Percentiles rank a stretch among this genome's conserved stretches.
phyloP scores from a whole-genome alignment of 1,140 invertebrate species.

The Gryllus bimaculatus region DNA sequence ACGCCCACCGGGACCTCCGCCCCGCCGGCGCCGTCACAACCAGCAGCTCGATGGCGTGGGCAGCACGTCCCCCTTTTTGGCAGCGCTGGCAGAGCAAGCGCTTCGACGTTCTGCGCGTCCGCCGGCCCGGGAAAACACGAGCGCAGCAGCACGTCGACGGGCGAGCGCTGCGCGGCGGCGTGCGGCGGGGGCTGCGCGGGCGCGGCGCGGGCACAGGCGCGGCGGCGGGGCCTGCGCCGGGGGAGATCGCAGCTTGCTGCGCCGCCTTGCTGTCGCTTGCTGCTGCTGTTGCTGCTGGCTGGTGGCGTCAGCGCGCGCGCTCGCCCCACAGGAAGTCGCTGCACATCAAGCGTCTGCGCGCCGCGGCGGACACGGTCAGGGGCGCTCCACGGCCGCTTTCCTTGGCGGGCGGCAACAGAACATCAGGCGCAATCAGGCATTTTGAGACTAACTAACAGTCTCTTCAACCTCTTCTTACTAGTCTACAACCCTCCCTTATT shows the following conservation, averaged over 20 bases:
- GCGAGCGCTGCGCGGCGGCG: conserved; percentile 38
- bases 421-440: no score
- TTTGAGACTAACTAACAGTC: no score
- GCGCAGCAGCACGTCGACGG: conserved; percentile 61
- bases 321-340: not conserved
- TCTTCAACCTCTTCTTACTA: no score
- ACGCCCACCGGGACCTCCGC: not conserved
- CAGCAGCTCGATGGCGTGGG: conserved; percentile 83
- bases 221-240: not conserved
- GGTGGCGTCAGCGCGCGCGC: not conserved
- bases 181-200: conserved; percentile 20
- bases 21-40: conserved; percentile 39
- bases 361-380: not conserved
- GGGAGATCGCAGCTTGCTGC: conserved; percentile 61
- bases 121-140: conserved; percentile 81
- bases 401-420: no score
- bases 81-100: conserved; percentile 63
- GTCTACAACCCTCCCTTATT: no score
- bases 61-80: conserved; percentile 62
- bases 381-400: no score
- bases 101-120: conserved; percentile 59
- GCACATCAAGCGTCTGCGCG: conserved; percentile 11
- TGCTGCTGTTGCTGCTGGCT: conserved; percentile 20
- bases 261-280: conserved; percentile 47
- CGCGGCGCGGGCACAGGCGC: conserved; percentile 20